These are phyloP conservation scores for Aythya baeri DNA, from an alignment of 2,113 vertebrate species.

Conservation along the genomic window DNA sequence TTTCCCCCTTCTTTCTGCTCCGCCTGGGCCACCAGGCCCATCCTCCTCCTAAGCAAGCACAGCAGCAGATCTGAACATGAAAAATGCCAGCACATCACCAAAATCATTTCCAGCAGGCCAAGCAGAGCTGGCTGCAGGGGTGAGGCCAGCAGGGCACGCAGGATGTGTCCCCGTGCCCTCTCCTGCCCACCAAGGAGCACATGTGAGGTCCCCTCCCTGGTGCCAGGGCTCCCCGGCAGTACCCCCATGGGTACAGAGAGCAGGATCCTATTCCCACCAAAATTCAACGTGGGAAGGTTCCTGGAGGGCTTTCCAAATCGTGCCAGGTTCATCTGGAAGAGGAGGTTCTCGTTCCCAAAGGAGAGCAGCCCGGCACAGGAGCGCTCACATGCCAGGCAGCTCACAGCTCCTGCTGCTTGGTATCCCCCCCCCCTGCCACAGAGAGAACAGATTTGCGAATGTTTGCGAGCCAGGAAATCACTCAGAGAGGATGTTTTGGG, in stretches of 20 bases:
- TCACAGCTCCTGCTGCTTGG: not conserved
- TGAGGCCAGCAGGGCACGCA: not conserved
- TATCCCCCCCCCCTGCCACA: not conserved
- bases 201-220: too few relatives aligned
- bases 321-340: not conserved
- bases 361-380: not conserved
- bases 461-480: not conserved
- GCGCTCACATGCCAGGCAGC: not conserved
- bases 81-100: not conserved
- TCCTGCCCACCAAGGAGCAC: not conserved
- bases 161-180: not conserved
- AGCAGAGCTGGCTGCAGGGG: not conserved
- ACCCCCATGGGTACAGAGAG: not conserved
- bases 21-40: not conserved
- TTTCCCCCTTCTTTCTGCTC: slow-evolving; percentile 21
- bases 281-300: not conserved
- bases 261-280: not conserved
- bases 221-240: too few relatives aligned
- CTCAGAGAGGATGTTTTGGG: not conserved
- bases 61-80: not conserved
- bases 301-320: not conserved
- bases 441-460: not conserved
- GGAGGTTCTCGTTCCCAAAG: not conserved
- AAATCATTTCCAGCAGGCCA: not conserved
- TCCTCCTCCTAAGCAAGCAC: slow-evolving; percentile 14